Base-by-base conservation (phyloP, 2,113 vertebrate genomes). In the Colinus virginianus region DNA sequence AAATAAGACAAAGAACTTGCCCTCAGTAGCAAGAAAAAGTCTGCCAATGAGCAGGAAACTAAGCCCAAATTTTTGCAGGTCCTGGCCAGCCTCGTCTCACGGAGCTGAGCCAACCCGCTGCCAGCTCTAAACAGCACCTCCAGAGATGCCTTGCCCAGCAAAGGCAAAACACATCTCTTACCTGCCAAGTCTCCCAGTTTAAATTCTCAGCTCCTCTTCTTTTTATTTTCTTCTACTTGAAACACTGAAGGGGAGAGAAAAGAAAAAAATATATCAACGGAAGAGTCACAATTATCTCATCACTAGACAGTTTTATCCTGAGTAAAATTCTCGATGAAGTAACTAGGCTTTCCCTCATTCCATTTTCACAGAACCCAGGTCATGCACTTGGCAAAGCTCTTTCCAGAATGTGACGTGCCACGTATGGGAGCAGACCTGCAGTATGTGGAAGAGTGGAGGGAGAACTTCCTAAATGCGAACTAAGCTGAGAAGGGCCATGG, bases 101-200 rank as follows among this genome's bases (percentile, higher is more conserved):
- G 13, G 26, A 51, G 28, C 9, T 4, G 32, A 82, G 51, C 63
- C 81, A 83, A 13, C 28, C 15, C 0, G 0, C 45, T 74, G 78
- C 67, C 68, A 76, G 3, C 13, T 74, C 78, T 16, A 70, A 89
- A n/a, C 74, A 87, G 67, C 87, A 30, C 90, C 66, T 87, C 70
- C 38, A 90, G 46, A 85, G 92, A 71, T 0, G 0, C 74, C 79
- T 83, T 4, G 0, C 26, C 59, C 5, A 2, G 59, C 64, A 83
- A 89, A 83, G 71, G 55, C 55, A 61, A 89, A 92, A 83, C 45
- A 83, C 64, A 40, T 25, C 85, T 63, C 97, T 97, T 94, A 98
- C 98, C 97, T 97, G 93, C 48, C 89, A 80, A 70, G 90, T 83
- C 64, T 97, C 81, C 92, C 70, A 74, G 87, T 77, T 93, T 95